Conservation (phyloP, 2,113 vertebrate genomes). For the Plectropomus leopardus region DNA sequence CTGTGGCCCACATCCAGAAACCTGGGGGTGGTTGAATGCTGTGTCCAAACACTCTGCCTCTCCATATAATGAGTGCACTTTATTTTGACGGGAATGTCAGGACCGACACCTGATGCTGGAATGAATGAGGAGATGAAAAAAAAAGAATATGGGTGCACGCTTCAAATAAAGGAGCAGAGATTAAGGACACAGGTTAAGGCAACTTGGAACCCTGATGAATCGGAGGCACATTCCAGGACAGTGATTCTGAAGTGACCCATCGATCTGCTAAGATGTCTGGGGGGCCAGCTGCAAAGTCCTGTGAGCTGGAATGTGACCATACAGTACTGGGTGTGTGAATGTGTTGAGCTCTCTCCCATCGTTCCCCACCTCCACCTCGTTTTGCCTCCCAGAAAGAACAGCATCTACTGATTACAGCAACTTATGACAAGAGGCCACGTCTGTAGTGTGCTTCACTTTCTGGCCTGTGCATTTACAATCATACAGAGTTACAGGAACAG, state of each 20-base stretch:
- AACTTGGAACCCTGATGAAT: conserved; percentile 80
- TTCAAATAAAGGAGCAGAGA: conserved; percentile 21
- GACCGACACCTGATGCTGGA: conserved; percentile 8
- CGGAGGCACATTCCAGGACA: conserved; percentile 40
- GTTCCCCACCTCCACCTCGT: conserved; percentile 42
- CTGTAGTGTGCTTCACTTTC: conserved; percentile 21
- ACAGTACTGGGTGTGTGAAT: background rate
- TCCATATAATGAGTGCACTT: background rate
- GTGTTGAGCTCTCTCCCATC: conserved; percentile 18
- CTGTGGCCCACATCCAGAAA: conserved; percentile 10
- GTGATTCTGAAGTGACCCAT: background rate
- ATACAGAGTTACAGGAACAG: conserved; percentile 26
- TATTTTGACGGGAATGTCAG: background rate
- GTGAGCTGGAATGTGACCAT: conserved; percentile 4
- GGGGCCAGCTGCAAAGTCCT: background rate
- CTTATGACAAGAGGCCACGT: background rate
- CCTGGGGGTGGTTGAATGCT: background rate
- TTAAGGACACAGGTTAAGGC: conserved; percentile 77
- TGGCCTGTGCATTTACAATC: conserved; percentile 38
- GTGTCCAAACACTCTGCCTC: conserved; percentile 15
- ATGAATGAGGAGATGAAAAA: background rate
- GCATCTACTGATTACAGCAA: conserved; percentile 61
- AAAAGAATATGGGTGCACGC: background rate
- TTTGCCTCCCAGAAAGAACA: conserved; percentile 56
- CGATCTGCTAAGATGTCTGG: background rate